Base-by-base conservation (phyloP, 2,113 vertebrate genomes). In the Pardalotus punctatus region DNA sequence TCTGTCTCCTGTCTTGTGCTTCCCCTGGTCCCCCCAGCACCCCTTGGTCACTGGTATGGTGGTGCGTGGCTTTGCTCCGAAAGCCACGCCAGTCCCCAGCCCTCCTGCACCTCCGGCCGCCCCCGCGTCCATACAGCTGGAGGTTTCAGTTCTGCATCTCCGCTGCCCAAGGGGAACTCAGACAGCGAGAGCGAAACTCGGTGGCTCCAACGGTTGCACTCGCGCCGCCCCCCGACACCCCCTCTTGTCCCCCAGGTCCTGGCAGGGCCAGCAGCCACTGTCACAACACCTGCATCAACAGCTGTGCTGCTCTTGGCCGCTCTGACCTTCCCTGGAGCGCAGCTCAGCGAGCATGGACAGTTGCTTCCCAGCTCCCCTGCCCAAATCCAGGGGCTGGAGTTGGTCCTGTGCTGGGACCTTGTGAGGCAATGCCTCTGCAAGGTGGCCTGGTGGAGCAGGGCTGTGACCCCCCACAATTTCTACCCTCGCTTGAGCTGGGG, bases 141-240 rank as follows among this genome's bases (percentile, higher is more conserved):
- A 93, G 96, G 97, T 98, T 98, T 98, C 98, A 92, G 91, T 98
- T 98, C 98, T 98, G 96, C 97, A 96, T 98, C 97, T 80, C 74
- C 18, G 35, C 81, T 65, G 54, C 94, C 96, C 79, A 88, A 97
- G 95, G 94, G 98, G 98, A 98, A 98, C 98, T 98, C 83, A 91
- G 86, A 92, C 79, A 62, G 93, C 95, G 73, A 98, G 97, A 97
- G 73, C 61, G 96, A 98, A 97, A 98, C 97, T 97, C 2, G 15
- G 88, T 35, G 87, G 95, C 94, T 89, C 81, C 89, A 97, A 98
- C 98, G 94, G 98, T 97, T 88, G 42, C 81, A 14, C 31, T 23
- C 9, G 29, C 43, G 24, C 29, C 21, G 0, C 35, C 84, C 79
- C 67, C 81, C 4, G 9, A 25, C 92, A 40, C 56, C 84, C 91